Evolutionary conservation across 2,888 invertebrate genomes (phyloP).

Genomic region (Drosophila monieri): DNA sequence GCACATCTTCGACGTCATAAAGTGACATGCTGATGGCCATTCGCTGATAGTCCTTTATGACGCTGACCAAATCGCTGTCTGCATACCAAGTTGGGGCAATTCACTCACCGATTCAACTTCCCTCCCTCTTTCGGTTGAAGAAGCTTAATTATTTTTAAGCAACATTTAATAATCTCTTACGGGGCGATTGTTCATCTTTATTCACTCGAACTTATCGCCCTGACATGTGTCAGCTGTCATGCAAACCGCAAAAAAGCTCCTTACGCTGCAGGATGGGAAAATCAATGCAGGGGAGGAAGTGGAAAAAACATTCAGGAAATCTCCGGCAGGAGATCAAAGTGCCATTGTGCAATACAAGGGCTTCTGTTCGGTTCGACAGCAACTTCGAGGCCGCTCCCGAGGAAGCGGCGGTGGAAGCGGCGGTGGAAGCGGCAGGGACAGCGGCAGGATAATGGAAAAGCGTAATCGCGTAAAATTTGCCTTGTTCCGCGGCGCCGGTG

Average conservation of each 20-base stretch:
- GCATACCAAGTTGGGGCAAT: constrained; percentile 32
- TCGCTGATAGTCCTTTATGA: constrained; percentile 42
- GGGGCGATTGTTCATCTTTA: constrained; percentile 44
- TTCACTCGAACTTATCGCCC: constrained; percentile 38
- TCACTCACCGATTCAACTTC: not conserved
- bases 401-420: constrained; percentile 14
- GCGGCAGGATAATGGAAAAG: constrained; percentile 71
- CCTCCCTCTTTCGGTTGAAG: not conserved
- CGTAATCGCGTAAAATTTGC: constrained; percentile 77
- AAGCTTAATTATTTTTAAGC: constrained; percentile 49
- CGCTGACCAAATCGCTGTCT: constrained; percentile 39
- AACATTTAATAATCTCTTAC: constrained; percentile 46
- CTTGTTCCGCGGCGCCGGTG: constrained; percentile 66
- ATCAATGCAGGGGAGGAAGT: constrained; percentile 36
- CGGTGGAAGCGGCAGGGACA: constrained; percentile 24
- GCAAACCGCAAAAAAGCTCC: constrained; percentile 38
- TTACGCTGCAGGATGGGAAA: constrained; percentile 14
- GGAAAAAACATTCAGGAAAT: constrained; percentile 23
- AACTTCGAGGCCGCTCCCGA: constrained; percentile 1
- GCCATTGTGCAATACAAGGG: constrained; percentile 52
- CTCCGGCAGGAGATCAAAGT: constrained; percentile 49
- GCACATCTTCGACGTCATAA: constrained; percentile 42
- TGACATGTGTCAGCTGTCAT: constrained; percentile 50
- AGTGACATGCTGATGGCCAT: constrained; percentile 38
- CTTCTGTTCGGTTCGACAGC: constrained; percentile 13